Percentiles rank a stretch among this genome's conserved stretches.
phyloP scores from a whole-genome alignment of 2,888 invertebrate genomes.

The Melanostoma mellinum region DNA sequence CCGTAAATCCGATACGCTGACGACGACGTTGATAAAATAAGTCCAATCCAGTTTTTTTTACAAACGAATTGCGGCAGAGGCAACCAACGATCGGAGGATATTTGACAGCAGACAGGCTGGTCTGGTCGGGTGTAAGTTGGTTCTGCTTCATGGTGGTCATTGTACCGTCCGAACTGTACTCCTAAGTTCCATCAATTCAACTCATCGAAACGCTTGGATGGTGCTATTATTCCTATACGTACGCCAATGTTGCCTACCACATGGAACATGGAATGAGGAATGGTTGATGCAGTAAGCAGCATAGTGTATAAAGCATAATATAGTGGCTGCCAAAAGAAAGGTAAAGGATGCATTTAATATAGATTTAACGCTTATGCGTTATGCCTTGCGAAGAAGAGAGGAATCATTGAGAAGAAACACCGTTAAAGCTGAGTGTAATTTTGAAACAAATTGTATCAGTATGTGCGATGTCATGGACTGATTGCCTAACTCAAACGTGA shows the following conservation, averaged over 20 bases:
- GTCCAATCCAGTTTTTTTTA: slow-evolving; percentile 61
- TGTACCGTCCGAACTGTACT: slow-evolving; percentile 46
- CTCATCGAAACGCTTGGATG: slow-evolving; percentile 60
- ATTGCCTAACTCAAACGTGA: slow-evolving; percentile 69
- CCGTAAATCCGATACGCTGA: slow-evolving; percentile 55
- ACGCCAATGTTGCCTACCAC: slow-evolving; percentile 15
- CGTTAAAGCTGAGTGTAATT: not conserved
- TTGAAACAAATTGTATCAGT: not conserved
- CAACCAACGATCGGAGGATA: slow-evolving; percentile 68
- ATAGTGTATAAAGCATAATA: slow-evolving; percentile 7
- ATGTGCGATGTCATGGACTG: slow-evolving; percentile 45
- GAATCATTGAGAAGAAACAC: slow-evolving; percentile 28
- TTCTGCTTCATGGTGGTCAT: slow-evolving; percentile 20
- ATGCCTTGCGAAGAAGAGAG: not conserved
- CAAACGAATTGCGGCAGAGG: slow-evolving; percentile 28
- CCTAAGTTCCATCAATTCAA: slow-evolving; percentile 67
- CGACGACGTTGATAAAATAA: slow-evolving; percentile 63
- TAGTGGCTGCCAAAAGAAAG: slow-evolving; percentile 15
- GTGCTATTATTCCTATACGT: slow-evolving; percentile 59
- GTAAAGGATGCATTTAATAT: slow-evolving; percentile 34
- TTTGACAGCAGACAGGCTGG: slow-evolving; percentile 69
- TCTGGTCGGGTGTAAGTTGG: slow-evolving; percentile 57
- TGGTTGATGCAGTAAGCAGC: slow-evolving; percentile 28
- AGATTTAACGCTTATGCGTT: not conserved
- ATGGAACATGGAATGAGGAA: slow-evolving; percentile 52